phyloP scores from a whole-genome alignment of 1,140 invertebrate species.

The Marisa cornuarietis region DNA sequence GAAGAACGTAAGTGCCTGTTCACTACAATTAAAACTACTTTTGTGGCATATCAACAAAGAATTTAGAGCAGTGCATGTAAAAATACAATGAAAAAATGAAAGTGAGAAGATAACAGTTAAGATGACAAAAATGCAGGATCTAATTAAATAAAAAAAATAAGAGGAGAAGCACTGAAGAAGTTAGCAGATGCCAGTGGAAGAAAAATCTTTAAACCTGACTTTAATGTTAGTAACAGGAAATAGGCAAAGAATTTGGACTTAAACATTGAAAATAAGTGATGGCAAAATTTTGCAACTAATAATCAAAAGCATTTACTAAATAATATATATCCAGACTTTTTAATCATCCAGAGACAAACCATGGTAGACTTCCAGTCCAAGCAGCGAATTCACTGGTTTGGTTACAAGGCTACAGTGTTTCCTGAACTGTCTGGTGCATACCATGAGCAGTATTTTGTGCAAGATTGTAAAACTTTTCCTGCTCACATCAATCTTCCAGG shows the following conservation, averaged over 20 bases:
- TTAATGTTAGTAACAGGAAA: background rate
- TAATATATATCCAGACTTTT: background rate
- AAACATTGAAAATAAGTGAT: background rate
- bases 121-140: too few species aligned
- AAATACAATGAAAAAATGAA: too few species aligned
- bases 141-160: too few species aligned
- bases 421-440: slow-evolving; percentile 31
- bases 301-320: background rate
- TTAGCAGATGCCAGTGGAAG: too few species aligned
- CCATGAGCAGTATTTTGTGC: slow-evolving; percentile 50
- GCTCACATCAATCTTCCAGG: slow-evolving; percentile 26
- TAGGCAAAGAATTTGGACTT: background rate
- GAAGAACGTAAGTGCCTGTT: too few species aligned
- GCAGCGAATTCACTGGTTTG: slow-evolving; percentile 48
- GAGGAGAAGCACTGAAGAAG: too few species aligned
- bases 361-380: slow-evolving; percentile 58
- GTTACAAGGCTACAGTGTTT: slow-evolving; percentile 38
- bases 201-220: background rate
- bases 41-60: too few species aligned
- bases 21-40: too few species aligned
- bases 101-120: too few species aligned
- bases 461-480: slow-evolving; percentile 10
- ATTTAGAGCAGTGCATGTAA: too few species aligned
- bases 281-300: background rate
- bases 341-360: background rate